These are phyloP conservation scores for Strigops habroptila DNA, from an alignment of 2,113 vertebrate genomes.

Conservation along the genomic window DNA sequence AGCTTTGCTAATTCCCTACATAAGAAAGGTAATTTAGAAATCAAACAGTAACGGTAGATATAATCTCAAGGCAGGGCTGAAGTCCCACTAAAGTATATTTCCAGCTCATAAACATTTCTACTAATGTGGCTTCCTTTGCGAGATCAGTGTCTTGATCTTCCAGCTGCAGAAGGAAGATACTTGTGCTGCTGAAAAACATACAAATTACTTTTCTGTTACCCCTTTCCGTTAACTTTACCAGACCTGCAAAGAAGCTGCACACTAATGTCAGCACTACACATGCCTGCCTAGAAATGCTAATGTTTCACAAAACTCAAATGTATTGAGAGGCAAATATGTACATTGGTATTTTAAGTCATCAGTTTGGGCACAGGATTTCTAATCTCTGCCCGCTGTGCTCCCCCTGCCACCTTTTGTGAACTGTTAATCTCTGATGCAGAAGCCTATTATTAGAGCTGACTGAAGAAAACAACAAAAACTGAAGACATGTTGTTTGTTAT, in stretches of 20 bases:
- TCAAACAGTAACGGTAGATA: background rate
- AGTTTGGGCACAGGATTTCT: background rate
- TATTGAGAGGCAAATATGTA: background rate
- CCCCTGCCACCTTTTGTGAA: slow-evolving; percentile 31
- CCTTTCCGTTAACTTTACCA: background rate
- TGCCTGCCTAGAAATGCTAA: background rate
- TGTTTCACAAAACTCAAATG: background rate
- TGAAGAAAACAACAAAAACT: background rate
- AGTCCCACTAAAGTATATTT: background rate
- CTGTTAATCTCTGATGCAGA: slow-evolving; percentile 22
- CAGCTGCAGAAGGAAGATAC: slow-evolving; percentile 9
- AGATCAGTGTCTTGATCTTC: background rate
- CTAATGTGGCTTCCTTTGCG: background rate
- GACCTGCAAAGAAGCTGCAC: background rate
- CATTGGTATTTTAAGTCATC: background rate
- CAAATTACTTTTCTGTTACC: background rate
- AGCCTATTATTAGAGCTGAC: slow-evolving; percentile 37
- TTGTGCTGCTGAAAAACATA: background rate
- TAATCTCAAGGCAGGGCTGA: background rate
- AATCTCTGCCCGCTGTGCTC: background rate
- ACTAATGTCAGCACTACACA: background rate
- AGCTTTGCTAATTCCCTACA: background rate
- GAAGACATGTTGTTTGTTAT: background rate
- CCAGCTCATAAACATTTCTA: background rate
- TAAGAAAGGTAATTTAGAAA: background rate